Evolutionary conservation across 2,888 invertebrate species (phyloP).

Genomic region (Cactoblastis cactorum): DNA sequence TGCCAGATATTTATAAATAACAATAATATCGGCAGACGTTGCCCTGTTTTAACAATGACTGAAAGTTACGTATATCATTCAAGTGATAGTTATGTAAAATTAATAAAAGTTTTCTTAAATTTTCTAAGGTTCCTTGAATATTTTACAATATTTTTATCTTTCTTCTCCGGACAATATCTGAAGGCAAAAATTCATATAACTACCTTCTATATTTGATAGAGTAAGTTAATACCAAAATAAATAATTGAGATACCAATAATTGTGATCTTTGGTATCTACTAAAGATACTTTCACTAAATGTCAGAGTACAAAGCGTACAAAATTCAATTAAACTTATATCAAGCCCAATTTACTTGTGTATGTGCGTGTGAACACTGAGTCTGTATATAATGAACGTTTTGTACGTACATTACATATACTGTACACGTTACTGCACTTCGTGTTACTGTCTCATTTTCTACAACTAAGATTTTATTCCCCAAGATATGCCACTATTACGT

Average conservation of each 20-base stretch:
- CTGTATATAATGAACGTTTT: background rate
- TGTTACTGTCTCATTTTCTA: conserved; percentile 27
- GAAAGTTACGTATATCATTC: too few relatives aligned
- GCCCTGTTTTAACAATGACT: too few relatives aligned
- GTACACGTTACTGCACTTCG: conserved; percentile 10
- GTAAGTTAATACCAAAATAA: background rate
- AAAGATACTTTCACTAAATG: background rate
- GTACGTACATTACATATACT: too few relatives aligned
- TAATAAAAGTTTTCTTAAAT: too few relatives aligned
- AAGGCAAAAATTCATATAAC: conserved; percentile 19
- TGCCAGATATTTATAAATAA: too few relatives aligned
- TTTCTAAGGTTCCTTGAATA: too few relatives aligned
- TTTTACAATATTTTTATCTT: too few relatives aligned
- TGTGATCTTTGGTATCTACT: background rate
- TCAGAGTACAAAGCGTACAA: background rate
- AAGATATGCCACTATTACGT: conserved; percentile 10
- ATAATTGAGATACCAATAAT: background rate
- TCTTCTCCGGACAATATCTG: too few relatives aligned
- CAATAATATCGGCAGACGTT: too few relatives aligned
- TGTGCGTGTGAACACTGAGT: background rate
- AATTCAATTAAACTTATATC: background rate
- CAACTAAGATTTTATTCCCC: conserved; percentile 29
- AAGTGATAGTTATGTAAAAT: too few relatives aligned
- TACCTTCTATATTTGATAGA: background rate
- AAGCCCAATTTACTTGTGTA: too few relatives aligned